Conservation (phyloP, 2,113 vertebrate genomes). For the Dendropsophus ebraccatus region DNA sequence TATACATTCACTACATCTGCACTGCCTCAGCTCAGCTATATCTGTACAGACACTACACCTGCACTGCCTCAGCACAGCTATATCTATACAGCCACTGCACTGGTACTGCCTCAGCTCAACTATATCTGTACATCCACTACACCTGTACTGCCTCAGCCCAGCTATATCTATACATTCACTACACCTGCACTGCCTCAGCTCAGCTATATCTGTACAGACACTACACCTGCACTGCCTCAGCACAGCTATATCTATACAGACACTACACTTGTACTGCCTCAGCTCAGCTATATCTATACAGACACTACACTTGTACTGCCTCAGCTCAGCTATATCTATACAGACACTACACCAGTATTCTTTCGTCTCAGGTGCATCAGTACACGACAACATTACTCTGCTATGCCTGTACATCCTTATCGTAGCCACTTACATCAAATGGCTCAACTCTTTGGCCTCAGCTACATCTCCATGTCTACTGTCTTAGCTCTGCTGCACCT, state of each 20-base stretch:
- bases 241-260: neutral
- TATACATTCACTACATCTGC: too few species aligned
- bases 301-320: too few species aligned
- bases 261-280: neutral
- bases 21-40: neutral
- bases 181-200: neutral
- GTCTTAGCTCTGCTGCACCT: too few species aligned
- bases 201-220: neutral
- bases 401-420: too few species aligned
- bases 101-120: neutral
- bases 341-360: too few species aligned
- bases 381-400: too few species aligned
- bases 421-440: too few species aligned
- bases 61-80: neutral
- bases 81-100: neutral
- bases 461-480: too few species aligned
- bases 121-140: neutral
- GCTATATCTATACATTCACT: too few species aligned
- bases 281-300: neutral
- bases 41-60: neutral
- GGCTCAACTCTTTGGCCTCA: too few species aligned
- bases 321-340: neutral
- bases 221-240: too few species aligned
- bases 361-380: neutral
- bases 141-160: too few species aligned